A percentile compares a stretch with the other conserved stretches of the same genome.
These are phyloP conservation scores for Sturmia bella DNA, from an alignment of 2,888 invertebrate genomes.

Conservation along the genomic window DNA sequence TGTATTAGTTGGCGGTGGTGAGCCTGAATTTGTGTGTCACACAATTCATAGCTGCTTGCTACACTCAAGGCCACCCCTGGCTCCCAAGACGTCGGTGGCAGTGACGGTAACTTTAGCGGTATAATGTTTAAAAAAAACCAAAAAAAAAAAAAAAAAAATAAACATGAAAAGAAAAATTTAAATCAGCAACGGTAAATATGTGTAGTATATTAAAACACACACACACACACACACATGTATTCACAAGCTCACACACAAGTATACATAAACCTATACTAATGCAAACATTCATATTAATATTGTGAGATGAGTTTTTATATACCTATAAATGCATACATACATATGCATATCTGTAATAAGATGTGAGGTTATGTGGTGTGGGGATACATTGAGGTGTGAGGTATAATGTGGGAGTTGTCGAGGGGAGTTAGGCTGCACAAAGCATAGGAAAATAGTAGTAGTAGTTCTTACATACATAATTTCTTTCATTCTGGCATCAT, in stretches of 20 bases:
- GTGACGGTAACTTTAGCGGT: slow-evolving; percentile 51
- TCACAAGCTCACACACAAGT: background rate
- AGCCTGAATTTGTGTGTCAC: slow-evolving; percentile 58
- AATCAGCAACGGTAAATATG: slow-evolving; percentile 57
- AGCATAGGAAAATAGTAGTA: slow-evolving; percentile 4
- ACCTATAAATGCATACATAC: background rate
- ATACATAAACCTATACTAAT: slow-evolving; percentile 1
- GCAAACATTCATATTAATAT: slow-evolving; percentile 40
- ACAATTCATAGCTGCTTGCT: slow-evolving; percentile 49
- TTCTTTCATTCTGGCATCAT: slow-evolving; percentile 18
- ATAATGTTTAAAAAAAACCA: slow-evolving; percentile 31
- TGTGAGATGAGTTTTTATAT: slow-evolving; percentile 40
- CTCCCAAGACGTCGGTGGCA: slow-evolving; percentile 50
- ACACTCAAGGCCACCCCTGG: slow-evolving; percentile 57
- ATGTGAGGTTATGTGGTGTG: background rate
- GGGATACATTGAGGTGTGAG: background rate
- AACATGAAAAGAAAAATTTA: slow-evolving; percentile 54
- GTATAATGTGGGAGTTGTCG: background rate
- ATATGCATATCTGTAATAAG: background rate
- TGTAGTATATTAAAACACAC: background rate
- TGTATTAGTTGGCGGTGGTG: slow-evolving; percentile 48
- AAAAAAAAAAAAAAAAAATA: slow-evolving; percentile 33
- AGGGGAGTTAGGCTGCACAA: background rate
- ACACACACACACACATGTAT: slow-evolving; percentile 10
- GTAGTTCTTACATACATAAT: slow-evolving; percentile 15